Evolutionary conservation across 2,113 vertebrate genomes (phyloP), one percentile per base, ranked within the genome.

Genomic region (Vanacampus margaritifer): DNA sequence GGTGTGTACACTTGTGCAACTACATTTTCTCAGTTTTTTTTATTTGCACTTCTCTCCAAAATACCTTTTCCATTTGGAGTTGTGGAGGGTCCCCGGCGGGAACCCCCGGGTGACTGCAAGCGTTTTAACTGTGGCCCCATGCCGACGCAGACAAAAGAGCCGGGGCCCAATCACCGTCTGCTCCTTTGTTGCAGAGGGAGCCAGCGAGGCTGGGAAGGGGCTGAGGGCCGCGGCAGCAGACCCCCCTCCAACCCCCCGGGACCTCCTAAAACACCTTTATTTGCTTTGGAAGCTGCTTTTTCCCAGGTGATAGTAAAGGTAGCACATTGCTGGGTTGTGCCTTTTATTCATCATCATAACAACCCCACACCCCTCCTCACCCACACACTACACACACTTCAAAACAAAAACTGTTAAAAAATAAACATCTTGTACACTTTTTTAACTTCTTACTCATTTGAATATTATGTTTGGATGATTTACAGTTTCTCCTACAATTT

Each of bases 121-220:
- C 86, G 83, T 85, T 88, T 89, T 87, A 87, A 87, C 82, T 85
- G 68, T 57, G 89, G 74, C 89, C 90, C 83, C 89, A 89, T 89
- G 89, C 71, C 87, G 88, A 76, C 72, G 61, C 64, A 11, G 64
- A 89, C 89, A 92, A 91, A 87, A 88, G 89, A 87, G 71, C 62
- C 71, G 36, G 80, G 83, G 80, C 70, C 37, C 73, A 87, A 87
- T 87, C 74, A 82, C 74, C 81, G 88, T 92, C 91, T 91, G 86
- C 81, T 80, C 88, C 64, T 90, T 91, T 92, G 91, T 91, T 87
- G 80, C 35, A 19, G 62, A 45, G 76, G 87, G 88, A 90, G 90
- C 86, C 89, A 87, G 1, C 0, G 71, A 84, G 86, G 84, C 89
- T 84, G 79, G 81, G 68, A 70, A 68, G 19, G 35, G 57, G 68